Conservation (phyloP, 2,888 invertebrate species). For the Caenorhabditis panamensis region DNA sequence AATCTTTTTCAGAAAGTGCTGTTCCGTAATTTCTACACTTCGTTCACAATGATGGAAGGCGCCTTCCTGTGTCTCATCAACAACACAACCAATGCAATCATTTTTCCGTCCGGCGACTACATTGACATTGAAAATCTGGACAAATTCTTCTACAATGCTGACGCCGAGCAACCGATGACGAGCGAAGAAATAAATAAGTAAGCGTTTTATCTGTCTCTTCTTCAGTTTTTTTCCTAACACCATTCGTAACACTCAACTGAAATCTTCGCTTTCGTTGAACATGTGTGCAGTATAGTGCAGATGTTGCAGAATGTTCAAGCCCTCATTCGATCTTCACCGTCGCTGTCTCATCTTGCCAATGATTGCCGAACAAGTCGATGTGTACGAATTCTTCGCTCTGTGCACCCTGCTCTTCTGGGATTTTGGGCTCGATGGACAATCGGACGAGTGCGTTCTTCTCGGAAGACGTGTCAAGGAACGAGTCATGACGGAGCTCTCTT, state of each 20-base stretch:
- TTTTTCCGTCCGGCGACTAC: slow-evolving; percentile 54
- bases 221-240: no score
- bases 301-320: slow-evolving; percentile 52
- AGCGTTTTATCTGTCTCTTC: slow-evolving; percentile 1
- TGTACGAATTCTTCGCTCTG: slow-evolving; percentile 49
- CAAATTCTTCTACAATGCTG: slow-evolving; percentile 33
- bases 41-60: slow-evolving; percentile 48
- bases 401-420: slow-evolving; percentile 55
- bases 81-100: slow-evolving; percentile 30
- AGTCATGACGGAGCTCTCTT: slow-evolving; percentile 42
- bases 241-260: no score
- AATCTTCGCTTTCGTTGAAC: neutral
- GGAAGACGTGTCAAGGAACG: slow-evolving; percentile 36
- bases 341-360: slow-evolving; percentile 33
- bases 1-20: slow-evolving; percentile 41
- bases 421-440: slow-evolving; percentile 51
- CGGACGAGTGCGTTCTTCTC: slow-evolving; percentile 37
- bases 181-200: slow-evolving; percentile 42
- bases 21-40: slow-evolving; percentile 56
- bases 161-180: slow-evolving; percentile 21
- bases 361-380: slow-evolving; percentile 46
- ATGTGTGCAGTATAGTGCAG: slow-evolving; percentile 18
- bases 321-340: slow-evolving; percentile 40
- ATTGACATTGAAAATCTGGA: slow-evolving; percentile 47
- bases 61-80: slow-evolving; percentile 46